These are phyloP conservation scores for Aphidius ervi DNA, from an alignment of 1,140 invertebrate species.

Conservation along the genomic window DNA sequence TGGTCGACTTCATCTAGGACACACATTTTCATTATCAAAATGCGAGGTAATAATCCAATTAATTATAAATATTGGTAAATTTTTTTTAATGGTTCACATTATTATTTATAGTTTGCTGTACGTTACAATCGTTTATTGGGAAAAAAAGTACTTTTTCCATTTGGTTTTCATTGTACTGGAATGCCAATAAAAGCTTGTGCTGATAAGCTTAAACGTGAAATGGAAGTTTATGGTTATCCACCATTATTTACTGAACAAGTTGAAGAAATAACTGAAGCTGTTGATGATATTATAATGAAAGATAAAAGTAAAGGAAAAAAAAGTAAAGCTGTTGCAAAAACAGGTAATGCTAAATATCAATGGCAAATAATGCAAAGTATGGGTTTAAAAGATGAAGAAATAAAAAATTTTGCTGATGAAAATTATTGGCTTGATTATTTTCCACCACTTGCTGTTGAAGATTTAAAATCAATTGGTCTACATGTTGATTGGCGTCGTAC, in stretches of 20 bases:
- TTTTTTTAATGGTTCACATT: slow-evolving; percentile 23
- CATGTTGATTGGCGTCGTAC: slow-evolving; percentile 95
- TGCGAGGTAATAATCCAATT: slow-evolving; percentile 65
- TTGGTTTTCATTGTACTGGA: slow-evolving; percentile 98
- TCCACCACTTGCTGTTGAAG: slow-evolving; percentile 81
- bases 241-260: slow-evolving; percentile 79
- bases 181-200: slow-evolving; percentile 97
- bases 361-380: slow-evolving; percentile 99
- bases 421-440: slow-evolving; percentile 95
- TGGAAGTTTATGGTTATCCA: slow-evolving; percentile 88
- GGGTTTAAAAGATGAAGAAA: slow-evolving; percentile 86
- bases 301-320: slow-evolving; percentile 99
- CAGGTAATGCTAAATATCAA: slow-evolving; percentile 86
- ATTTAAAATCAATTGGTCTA: slow-evolving; percentile 84
- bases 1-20: slow-evolving; percentile 94
- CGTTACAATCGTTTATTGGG: slow-evolving; percentile 89
- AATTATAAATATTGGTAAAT: slow-evolving; percentile 17
- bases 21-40: slow-evolving; percentile 96
- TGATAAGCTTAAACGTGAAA: slow-evolving; percentile 94
- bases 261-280: slow-evolving; percentile 51
- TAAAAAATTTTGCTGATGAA: slow-evolving; percentile 87
- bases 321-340: slow-evolving; percentile 96
- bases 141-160: slow-evolving; percentile 91
- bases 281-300: slow-evolving; percentile 66
- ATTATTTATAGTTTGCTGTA: slow-evolving; percentile 71